Percentiles rank a stretch among this genome's conserved stretches.
These are phyloP conservation scores for Eulemur macaco DNA, from an alignment of 2,113 vertebrate species.

Conservation along the genomic window DNA sequence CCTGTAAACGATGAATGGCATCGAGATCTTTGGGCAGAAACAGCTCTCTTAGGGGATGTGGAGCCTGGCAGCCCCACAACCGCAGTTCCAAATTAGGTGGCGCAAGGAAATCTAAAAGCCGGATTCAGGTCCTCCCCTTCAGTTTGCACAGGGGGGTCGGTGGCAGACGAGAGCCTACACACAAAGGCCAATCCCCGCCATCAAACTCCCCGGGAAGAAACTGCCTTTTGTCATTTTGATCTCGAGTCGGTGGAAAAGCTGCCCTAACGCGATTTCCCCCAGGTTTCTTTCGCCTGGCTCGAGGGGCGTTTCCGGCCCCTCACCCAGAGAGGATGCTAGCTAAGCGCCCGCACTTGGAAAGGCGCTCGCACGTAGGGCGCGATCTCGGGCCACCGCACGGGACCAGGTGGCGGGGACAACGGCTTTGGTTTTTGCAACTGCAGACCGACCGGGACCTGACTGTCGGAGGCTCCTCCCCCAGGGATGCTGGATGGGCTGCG, in stretches of 20 bases:
- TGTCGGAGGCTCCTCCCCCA: not conserved
- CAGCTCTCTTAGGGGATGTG: no score
- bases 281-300: not conserved
- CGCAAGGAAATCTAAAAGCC: not conserved
- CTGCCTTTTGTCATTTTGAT: not conserved
- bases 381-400: not conserved
- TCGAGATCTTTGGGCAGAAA: not conserved
- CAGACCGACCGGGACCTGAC: not conserved
- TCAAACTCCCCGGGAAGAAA: not conserved
- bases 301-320: not conserved
- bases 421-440: not conserved
- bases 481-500: conserved; percentile 9
- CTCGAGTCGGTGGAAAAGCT: not conserved
- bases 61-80: not conserved
- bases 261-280: not conserved
- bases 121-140: not conserved
- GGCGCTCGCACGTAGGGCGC: not conserved
- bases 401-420: not conserved
- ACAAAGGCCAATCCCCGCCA: no score
- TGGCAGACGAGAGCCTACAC: not conserved
- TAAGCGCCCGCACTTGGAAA: not conserved
- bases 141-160: not conserved
- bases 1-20: not conserved
- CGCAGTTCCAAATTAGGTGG: not conserved
- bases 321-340: not conserved